Percentiles rank a stretch among this genome's conserved stretches.
Evolutionary conservation across 2,113 vertebrate species (phyloP).

Genomic region (Nesogale talazaci): DNA sequence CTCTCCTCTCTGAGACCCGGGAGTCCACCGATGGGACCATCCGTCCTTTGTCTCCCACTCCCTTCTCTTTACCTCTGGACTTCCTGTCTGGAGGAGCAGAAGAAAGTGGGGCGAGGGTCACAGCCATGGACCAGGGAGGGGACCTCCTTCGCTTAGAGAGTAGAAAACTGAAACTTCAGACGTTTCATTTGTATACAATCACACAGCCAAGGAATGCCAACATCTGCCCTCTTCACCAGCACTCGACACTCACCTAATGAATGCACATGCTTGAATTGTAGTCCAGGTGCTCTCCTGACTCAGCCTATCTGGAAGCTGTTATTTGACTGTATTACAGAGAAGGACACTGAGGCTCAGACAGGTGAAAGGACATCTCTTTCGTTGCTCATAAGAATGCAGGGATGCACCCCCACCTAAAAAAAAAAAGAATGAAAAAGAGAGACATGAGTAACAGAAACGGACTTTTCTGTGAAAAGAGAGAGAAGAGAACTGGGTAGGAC

Average conservation of each 20-base stretch:
- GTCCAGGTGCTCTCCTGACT: neutral
- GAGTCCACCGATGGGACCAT: too few species aligned
- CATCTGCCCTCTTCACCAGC: neutral
- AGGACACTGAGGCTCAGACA: neutral
- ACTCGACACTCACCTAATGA: neutral
- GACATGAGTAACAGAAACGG: too few species aligned
- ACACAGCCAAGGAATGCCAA: neutral
- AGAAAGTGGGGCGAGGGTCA: fast-evolving
- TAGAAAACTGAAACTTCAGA: neutral
- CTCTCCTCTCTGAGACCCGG: neutral
- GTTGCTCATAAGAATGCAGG: neutral
- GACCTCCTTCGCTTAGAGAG: neutral
- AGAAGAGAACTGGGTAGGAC: too few species aligned
- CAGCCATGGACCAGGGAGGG: fast-evolving
- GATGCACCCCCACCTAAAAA: too few species aligned
- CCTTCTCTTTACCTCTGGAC: neutral
- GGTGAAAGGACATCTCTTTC: too few species aligned
- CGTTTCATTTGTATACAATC: neutral
- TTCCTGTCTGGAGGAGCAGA: neutral
- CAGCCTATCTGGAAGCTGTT: neutral
- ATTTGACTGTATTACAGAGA: neutral
- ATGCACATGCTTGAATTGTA: neutral
- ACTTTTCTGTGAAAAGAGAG: neutral
- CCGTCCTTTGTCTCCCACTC: neutral
- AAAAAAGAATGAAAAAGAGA: too few species aligned